Base-by-base conservation (phyloP, 2,888 invertebrate species). In the Athalia circularis region DNA sequence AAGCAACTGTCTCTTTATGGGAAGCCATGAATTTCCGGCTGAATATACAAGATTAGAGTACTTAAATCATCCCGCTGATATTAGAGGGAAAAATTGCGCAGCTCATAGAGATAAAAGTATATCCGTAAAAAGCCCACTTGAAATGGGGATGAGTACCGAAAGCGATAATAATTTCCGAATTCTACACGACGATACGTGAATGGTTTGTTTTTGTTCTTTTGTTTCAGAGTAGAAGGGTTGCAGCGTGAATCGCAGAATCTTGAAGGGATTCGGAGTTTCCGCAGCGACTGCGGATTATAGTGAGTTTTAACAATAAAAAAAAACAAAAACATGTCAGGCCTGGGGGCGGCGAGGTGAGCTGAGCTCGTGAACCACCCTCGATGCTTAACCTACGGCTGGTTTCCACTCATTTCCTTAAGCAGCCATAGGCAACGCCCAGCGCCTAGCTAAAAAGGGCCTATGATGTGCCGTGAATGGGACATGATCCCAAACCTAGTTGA, bases 311-410 rank as follows among this genome's bases (percentile, higher is more conserved):
- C 65, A 79, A 29, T 29, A 79, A 81, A 80, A 65, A 59, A 77
- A 15, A 80, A 75, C 77, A 67, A 50, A 82, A 85, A 80, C 81
- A 87, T 86, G 88, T 80, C 83, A 85, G 84, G 80, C 81, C 84
- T 80, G 83, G 83, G 81, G 81, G 80, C 82, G 81, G 81, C 86
- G 83, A 88, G 87, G 88, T 88, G 88, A 88, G 86, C 88, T 88
- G 85, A 88, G 90, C 91, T 88, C 88, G 84, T 91, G 88, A 84
- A 82, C 85, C 85, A 88, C 89, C 87, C 87, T 88, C 89, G 92
- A 97, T 97, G 97, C 96, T 97, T 94, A 96, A 96, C 92, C 95
- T 97, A 95, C 95, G 96, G 93, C 94, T 97, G 90, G 96, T 97
- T 85, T 96, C 97, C 91, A 97, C 96, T 90, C 97, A 97, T 92